These are phyloP conservation scores for Megalops cyprinoides DNA, from an alignment of 2,797 vertebrate species.

Conservation along the genomic window DNA sequence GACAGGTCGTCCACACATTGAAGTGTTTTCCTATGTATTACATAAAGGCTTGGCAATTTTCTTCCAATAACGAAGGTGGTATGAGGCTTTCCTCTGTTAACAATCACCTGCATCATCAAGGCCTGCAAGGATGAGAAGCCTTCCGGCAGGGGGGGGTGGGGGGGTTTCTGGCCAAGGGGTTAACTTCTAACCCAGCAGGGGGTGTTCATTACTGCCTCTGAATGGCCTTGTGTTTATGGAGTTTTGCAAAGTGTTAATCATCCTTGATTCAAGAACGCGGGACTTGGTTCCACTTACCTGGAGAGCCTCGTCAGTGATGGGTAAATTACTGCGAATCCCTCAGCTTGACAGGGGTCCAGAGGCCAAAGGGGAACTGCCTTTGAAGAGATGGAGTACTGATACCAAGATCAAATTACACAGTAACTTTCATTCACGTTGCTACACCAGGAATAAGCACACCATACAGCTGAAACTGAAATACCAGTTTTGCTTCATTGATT, in stretches of 20 bases:
- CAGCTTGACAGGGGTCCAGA: constrained; percentile 3
- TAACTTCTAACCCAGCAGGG: constrained; percentile 13
- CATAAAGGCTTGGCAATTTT: background rate
- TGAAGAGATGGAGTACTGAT: constrained; percentile 1
- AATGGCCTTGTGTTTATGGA: constrained; percentile 17
- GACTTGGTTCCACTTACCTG: constrained; percentile 18
- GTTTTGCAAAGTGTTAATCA: constrained; percentile 29
- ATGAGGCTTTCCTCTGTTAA: background rate
- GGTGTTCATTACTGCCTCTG: constrained; percentile 22
- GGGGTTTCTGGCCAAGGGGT: background rate
- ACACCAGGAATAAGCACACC: background rate
- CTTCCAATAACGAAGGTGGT: constrained; percentile 7
- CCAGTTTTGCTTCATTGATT: no score
- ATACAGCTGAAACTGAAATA: no score
- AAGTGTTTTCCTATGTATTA: constrained; percentile 26
- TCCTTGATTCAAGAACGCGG: background rate
- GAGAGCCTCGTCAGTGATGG: constrained; percentile 5
- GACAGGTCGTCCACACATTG: background rate
- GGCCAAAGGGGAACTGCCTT: constrained; percentile 25
- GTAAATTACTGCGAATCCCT: constrained; percentile 11
- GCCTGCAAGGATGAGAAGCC: background rate
- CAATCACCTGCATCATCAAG: background rate
- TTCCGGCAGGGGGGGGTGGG: no score
- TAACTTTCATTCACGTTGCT: constrained; percentile 6
- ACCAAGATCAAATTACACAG: background rate